Evolutionary conservation across 2,888 invertebrate species (phyloP).

Genomic region (Seira sanloemensis): DNA sequence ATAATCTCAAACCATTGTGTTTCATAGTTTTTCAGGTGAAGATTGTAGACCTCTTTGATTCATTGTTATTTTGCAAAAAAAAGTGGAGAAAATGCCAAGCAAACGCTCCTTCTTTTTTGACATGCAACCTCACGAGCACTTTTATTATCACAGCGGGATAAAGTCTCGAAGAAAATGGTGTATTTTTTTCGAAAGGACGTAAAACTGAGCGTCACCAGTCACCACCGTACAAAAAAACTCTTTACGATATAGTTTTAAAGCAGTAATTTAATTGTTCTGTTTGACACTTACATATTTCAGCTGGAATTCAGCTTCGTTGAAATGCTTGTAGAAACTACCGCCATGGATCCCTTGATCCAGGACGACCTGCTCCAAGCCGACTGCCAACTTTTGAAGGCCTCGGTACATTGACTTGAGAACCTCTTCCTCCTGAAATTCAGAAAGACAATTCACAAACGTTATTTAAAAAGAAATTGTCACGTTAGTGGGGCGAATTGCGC

Average conservation of each 20-base stretch:
- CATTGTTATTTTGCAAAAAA: conserved; percentile 23
- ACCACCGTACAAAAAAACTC: conserved; percentile 1
- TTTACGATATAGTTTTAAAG: conserved; percentile 7
- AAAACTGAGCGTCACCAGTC: not conserved
- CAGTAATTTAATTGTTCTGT: not conserved
- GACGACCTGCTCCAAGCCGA: conserved; percentile 82
- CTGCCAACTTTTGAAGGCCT: conserved; percentile 83
- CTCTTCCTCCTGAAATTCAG: conserved; percentile 78
- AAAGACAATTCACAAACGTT: not conserved
- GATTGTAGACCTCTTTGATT: too few relatives aligned
- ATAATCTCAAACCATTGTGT: not conserved
- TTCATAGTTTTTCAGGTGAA: not conserved
- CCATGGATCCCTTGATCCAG: conserved; percentile 79
- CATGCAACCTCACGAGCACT: conserved; percentile 41
- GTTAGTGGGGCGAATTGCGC: too few relatives aligned
- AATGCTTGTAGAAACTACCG: conserved; percentile 77
- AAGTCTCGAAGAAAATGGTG: conserved; percentile 30
- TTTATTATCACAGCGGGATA: conserved; percentile 61
- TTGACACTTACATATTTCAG: conserved; percentile 78
- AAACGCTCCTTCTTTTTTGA: conserved; percentile 15
- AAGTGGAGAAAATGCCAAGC: not conserved
- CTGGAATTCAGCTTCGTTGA: conserved; percentile 80
- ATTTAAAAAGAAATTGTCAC: not conserved
- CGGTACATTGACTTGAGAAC: conserved; percentile 81
- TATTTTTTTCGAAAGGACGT: not conserved